Base-by-base conservation (phyloP, 2,113 vertebrate species). In the Mustela nigripes region DNA sequence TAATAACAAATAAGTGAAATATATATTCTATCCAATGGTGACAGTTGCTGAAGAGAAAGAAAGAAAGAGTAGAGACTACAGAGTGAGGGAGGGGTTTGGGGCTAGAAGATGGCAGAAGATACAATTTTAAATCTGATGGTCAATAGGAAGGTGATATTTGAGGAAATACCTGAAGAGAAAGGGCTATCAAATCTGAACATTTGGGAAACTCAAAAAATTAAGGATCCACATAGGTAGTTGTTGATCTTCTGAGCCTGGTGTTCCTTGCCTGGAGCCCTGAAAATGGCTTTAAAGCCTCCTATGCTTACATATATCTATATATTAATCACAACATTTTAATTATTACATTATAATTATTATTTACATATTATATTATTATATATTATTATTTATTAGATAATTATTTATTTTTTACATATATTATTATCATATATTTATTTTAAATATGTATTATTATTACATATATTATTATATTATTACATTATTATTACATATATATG, bases 81-180 rank as follows among this genome's bases (percentile, higher is more conserved):
- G 22, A 22, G 4, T 8, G 6, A 9, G 18, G 15, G 3, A 5
- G 2, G 21, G 19, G 18, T 10, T 3, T 60, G 2, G 6, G 26
- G 53, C 4, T 14, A 4, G 67, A 24, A 28, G 7, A 0, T 14
- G 6, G 36, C 18, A 76, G 10, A 79, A 16, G 69, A 28, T 71
- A 69, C 3, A 39, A 12, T 33, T 82, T 89, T 42, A 63, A 95
- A 85, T 18, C 63, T 4, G 14, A 82, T 79, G 24, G 50, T 73
- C 42, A 45, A 11, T 7, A 80, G 39, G 22, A 82, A 89, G 31
- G 11, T 62, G 63, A 36, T 39, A 10, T 31, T 74, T 80, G 48
- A 91, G 14, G 22, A 58, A 87, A 63, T 1, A 74, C 21, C 45
- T n/a, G 18, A 76, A 67, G 24, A 84, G 8, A 39, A 81, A 4